Conservation (phyloP, 2,888 invertebrate species). For the Lapara coniferarum region DNA sequence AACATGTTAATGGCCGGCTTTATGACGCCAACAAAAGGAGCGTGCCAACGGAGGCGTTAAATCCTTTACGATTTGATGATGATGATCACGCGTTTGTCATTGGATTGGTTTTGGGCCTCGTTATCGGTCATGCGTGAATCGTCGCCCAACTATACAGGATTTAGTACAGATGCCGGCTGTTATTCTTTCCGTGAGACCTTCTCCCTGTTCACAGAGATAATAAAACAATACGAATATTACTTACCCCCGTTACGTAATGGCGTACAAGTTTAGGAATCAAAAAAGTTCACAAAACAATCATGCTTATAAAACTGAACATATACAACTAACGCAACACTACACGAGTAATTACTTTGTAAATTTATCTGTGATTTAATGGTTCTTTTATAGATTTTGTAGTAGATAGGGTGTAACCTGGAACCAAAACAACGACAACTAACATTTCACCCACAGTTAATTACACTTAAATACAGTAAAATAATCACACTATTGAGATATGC, state of each 20-base stretch:
- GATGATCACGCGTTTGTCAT: slow-evolving; percentile 79
- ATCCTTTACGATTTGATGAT: slow-evolving; percentile 82
- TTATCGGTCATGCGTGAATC: slow-evolving; percentile 59
- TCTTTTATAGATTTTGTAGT: slow-evolving; percentile 49
- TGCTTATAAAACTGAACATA: slow-evolving; percentile 71
- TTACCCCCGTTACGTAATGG: slow-evolving; percentile 16
- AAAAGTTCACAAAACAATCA: slow-evolving; percentile 66
- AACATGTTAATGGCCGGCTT: slow-evolving; percentile 83
- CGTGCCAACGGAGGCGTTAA: slow-evolving; percentile 83
- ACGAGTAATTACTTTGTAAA: slow-evolving; percentile 68
- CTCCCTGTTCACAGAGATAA: not conserved
- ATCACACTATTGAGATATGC: slow-evolving; percentile 75
- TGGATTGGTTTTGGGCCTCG: slow-evolving; percentile 59
- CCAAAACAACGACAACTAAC: slow-evolving; percentile 80
- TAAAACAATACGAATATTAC: not conserved
- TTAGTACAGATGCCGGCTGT: slow-evolving; percentile 6
- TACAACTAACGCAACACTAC: slow-evolving; percentile 66
- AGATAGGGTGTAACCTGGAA: slow-evolving; percentile 82
- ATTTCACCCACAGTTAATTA: slow-evolving; percentile 73
- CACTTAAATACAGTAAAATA: slow-evolving; percentile 68
- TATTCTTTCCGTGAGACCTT: not conserved
- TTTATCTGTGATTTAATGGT: slow-evolving; percentile 77
- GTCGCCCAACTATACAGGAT: slow-evolving; percentile 12
- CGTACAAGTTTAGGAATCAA: slow-evolving; percentile 37
- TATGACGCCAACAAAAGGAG: slow-evolving; percentile 81